Base-by-base conservation (phyloP, 1,140 invertebrate genomes). In the Ceratoteleas bidentatus region DNA sequence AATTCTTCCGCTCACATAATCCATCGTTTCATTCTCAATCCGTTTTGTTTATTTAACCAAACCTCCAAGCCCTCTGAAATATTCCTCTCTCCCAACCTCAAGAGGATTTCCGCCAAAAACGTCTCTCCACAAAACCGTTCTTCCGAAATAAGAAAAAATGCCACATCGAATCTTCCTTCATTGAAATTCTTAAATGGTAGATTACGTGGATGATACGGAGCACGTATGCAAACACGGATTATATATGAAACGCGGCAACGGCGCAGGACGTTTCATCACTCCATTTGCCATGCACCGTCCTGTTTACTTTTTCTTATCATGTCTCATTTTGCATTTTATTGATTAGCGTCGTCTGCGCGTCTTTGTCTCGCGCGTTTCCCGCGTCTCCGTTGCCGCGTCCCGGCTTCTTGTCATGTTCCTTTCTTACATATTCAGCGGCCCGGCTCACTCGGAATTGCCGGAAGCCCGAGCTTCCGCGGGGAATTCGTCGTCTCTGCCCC, bases 401-500 rank as follows among this genome's bases (percentile, higher is more conserved):
- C n/a, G 24, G 50, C 69, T 68, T 65, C 77, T 81, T 66, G 74
- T 78, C 56, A 62, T 74, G 74, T 84, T 65, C 73, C 73, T 84
- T 81, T 84, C 82, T 81, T 80, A 84, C 78, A 78, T 81, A 84
- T 84, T 81, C 82, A 84, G 64, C 57, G 69, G 69, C 62, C 50
- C 36, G 49, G 62, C 58, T 69, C 50, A 60, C 43, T 60, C 64
- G 62, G 62, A 80, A 80, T 77, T 80, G 81, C 76, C 81, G 82
- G 77, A 84, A 84, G 78, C 65, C 47, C 60, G 54, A 50, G 65
- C 65, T 84, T 81, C 78, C 83, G 56, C 70, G 66, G 78, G 77
- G 83, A 81, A 84, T 78, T 78, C 74, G 33, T 47, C 13, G 40
- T 10, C 56, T 24, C 54, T 24, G 43, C 52, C 33, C 57, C 24